phyloP scores from a whole-genome alignment of 2,113 vertebrate species.

The Echinops telfairi region DNA sequence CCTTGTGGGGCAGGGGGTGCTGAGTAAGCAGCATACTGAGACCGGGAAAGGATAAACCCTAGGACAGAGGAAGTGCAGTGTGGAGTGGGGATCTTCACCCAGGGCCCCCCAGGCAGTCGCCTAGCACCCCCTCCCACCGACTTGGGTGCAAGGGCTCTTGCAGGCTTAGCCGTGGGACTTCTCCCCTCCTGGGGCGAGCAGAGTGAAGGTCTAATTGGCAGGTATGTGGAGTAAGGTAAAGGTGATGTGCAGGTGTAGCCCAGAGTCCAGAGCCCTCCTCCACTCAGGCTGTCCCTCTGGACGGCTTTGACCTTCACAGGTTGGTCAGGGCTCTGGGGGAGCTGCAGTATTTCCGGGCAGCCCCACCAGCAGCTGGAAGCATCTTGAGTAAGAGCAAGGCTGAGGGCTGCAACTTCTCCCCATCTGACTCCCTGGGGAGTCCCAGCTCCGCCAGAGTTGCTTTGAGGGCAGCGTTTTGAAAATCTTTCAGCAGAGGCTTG shows the following conservation, averaged over 20 bases:
- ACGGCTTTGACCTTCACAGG: background rate
- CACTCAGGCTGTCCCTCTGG: accelerated
- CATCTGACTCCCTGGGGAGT: background rate
- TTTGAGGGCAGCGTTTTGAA: constrained; percentile 40
- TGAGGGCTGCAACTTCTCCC: background rate
- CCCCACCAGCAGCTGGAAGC: background rate
- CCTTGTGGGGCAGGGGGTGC: too few relatives aligned
- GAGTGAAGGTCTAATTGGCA: background rate
- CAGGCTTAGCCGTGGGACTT: background rate
- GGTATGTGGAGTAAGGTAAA: background rate
- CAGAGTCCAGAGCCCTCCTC: background rate
- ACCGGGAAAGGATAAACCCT: too few relatives aligned
- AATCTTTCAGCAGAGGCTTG: constrained; percentile 26
- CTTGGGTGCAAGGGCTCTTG: background rate
- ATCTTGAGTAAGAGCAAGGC: constrained; percentile 52
- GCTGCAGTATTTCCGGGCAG: constrained; percentile 19
- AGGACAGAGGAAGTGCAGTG: background rate
- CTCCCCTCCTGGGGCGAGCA: background rate
- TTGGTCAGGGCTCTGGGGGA: background rate
- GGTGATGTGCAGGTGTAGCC: background rate
- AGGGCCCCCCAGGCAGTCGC: background rate
- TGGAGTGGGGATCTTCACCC: accelerated
- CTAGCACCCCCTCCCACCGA: too few relatives aligned
- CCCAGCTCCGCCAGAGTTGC: background rate
- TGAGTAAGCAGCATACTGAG: background rate